phyloP scores from a whole-genome alignment of 2,113 vertebrate genomes.

The Ivindomyrus marchei region DNA sequence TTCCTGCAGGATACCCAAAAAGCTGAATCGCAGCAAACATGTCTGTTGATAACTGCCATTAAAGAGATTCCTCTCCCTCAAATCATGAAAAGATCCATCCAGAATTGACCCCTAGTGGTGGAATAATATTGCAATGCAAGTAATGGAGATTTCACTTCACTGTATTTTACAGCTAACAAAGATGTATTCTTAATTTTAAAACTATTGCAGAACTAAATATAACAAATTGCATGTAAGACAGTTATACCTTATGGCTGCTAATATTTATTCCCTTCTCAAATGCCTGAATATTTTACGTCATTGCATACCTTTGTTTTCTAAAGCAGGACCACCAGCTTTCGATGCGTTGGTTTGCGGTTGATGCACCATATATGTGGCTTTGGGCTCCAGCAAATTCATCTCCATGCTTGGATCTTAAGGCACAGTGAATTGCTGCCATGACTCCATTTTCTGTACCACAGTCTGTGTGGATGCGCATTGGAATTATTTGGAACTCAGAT shows the following conservation, averaged over 20 bases:
- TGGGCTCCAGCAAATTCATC: slow-evolving; percentile 17
- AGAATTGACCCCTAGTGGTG: neutral
- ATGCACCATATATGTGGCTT: slow-evolving; percentile 26
- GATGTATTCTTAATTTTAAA: too few relatives aligned
- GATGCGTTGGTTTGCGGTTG: neutral
- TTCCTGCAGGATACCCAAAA: neutral
- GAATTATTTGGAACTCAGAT: neutral
- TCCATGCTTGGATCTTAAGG: slow-evolving; percentile 14
- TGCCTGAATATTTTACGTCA: neutral
- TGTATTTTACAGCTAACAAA: too few relatives aligned
- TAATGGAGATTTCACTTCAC: too few relatives aligned
- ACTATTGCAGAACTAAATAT: neutral
- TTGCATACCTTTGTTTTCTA: neutral
- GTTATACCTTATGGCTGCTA: neutral
- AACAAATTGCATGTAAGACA: neutral
- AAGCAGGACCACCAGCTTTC: neutral
- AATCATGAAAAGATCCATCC: neutral
- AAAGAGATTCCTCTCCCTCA: neutral
- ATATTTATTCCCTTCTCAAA: neutral
- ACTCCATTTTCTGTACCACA: slow-evolving; percentile 30
- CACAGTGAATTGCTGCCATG: slow-evolving; percentile 26
- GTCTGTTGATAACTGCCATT: neutral
- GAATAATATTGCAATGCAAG: neutral
- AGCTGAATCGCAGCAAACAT: neutral
- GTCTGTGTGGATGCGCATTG: neutral